These are phyloP conservation scores for Drosophila rufa DNA, from an alignment of 1,140 invertebrate genomes.

Conservation along the genomic window DNA sequence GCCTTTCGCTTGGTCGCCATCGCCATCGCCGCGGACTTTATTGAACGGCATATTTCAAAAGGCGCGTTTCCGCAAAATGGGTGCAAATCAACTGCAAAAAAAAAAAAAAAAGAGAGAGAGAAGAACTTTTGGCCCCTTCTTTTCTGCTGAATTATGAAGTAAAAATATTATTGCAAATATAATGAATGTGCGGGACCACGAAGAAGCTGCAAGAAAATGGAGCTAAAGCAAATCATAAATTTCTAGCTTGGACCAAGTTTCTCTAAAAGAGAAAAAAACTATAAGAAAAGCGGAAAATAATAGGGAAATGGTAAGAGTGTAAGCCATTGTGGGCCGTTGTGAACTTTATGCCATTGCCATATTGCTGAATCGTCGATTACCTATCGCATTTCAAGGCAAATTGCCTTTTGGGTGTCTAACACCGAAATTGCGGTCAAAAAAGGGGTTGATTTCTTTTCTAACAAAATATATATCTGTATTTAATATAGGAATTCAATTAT, in stretches of 20 bases:
- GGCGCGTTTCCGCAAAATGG: constrained; percentile 65
- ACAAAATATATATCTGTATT: too few species aligned
- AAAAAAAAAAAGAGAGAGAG: background rate
- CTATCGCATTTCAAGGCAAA: constrained; percentile 2
- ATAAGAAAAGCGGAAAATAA: background rate
- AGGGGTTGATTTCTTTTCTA: background rate
- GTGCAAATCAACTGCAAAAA: constrained; percentile 61
- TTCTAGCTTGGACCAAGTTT: constrained; percentile 29
- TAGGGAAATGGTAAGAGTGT: background rate
- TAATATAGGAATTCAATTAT: too few species aligned
- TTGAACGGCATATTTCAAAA: constrained; percentile 72
- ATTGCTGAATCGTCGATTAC: constrained; percentile 39
- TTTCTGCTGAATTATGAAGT: constrained; percentile 59
- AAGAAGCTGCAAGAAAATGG: background rate
- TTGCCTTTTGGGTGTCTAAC: background rate
- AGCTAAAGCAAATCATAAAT: constrained; percentile 27
- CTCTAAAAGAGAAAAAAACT: background rate
- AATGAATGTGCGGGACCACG: constrained; percentile 57
- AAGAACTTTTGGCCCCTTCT: constrained; percentile 12
- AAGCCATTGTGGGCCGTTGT: constrained; percentile 16
- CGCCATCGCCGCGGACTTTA: constrained; percentile 21
- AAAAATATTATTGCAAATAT: constrained; percentile 80
- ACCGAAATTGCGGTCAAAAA: background rate
- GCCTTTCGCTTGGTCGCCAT: constrained; percentile 18
- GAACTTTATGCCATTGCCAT: constrained; percentile 32